phyloP scores from a whole-genome alignment of 2,797 vertebrate species.

The Carapus acus region DNA sequence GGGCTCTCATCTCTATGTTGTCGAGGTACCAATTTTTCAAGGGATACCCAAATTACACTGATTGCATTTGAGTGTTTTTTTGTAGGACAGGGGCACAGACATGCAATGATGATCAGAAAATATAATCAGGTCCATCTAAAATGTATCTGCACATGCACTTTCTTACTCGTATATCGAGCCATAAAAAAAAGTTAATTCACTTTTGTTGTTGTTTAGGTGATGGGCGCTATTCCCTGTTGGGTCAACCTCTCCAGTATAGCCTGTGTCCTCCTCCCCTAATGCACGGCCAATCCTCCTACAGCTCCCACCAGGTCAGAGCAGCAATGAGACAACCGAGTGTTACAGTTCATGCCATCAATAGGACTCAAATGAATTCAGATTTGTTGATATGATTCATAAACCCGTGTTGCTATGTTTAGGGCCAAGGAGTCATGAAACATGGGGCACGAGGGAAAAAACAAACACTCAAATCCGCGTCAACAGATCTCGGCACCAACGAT shows the following conservation, averaged over 20 bases:
- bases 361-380: too few relatives aligned
- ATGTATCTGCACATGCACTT: too few relatives aligned
- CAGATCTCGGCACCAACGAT: slow-evolving; percentile 91
- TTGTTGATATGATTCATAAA: neutral
- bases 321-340: too few relatives aligned
- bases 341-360: too few relatives aligned
- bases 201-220: slow-evolving; percentile 72
- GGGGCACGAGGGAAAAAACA: slow-evolving; percentile 87
- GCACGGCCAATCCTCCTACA: slow-evolving; percentile 88
- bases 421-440: slow-evolving; percentile 88
- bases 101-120: too few relatives aligned
- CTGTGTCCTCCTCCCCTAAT: slow-evolving; percentile 88
- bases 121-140: too few relatives aligned
- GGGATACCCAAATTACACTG: too few relatives aligned
- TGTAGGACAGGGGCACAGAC: too few relatives aligned
- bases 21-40: too few relatives aligned
- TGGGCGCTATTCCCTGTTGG: slow-evolving; percentile 89
- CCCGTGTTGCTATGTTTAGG: slow-evolving; percentile 59
- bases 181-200: neutral
- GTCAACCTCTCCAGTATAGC: slow-evolving; percentile 95
- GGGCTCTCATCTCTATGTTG: too few relatives aligned
- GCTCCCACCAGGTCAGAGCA: slow-evolving; percentile 84
- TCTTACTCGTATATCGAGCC: neutral
- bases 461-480: slow-evolving; percentile 93
- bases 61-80: too few relatives aligned